Evolutionary conservation across 2,113 vertebrate species (phyloP), one percentile per base, ranked within the genome.

Genomic region (Podiceps cristatus): DNA sequence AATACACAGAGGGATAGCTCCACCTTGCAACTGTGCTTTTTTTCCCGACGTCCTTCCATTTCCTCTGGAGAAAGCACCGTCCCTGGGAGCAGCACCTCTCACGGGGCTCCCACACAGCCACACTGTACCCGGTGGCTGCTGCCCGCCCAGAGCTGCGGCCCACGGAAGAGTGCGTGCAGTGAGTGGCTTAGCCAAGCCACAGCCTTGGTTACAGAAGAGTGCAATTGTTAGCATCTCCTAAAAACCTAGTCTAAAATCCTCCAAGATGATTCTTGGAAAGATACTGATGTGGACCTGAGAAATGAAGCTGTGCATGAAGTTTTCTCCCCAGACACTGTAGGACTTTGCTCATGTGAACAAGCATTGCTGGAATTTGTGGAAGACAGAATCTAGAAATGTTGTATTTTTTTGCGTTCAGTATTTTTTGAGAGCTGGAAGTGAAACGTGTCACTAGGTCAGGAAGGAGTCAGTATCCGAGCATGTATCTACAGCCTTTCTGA

Each of bases 131-230:
- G 5, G 33, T 16, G 28, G 37, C 56, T 71, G 29, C 45, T 73
- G 40, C 45, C 42, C 1, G 0, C 22, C 22, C 29, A 22, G 58
- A 47, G 33, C 81, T 44, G 45, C 2, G 7, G 18, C 76, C 33
- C 0, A 0, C 1, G 2, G 31, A 52, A 59, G 19, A 20, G 12
- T 62, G 42, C 22, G n/a, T 58, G 49, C 33, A 37, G 20, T 20
- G 60, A 58, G 72, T 28, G 68, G 28, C 37, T 52, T 58, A 35
- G 42, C 55, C 60, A 74, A 49, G 42, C 31, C 37, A 31, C 50
- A 80, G 49, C 33, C 40, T 49, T 74, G 37, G 18, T 37, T 64
- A 17, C 40, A 72, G 23, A 1, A 1, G 56, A 33, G 20, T 60
- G 35, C 40, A 42, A 6, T 72, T 47, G 33, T 50, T 29, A 59